Conservation (phyloP, 2,797 vertebrate genomes). For the Pantherophis vulpinus region DNA sequence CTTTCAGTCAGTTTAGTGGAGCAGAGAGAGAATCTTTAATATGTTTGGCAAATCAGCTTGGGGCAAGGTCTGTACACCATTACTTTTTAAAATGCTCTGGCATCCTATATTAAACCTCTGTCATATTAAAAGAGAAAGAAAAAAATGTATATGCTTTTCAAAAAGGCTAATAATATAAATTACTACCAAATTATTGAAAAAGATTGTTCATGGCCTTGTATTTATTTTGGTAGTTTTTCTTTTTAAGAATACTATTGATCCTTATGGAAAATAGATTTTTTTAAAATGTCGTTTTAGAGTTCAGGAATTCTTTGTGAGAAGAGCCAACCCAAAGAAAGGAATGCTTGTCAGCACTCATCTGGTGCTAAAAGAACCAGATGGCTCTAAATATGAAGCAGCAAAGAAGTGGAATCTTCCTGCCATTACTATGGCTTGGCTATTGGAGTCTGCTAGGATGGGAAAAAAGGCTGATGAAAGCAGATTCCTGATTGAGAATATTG, state of each 20-base stretch:
- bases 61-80: constrained; percentile 80
- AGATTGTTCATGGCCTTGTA: background rate
- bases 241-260: background rate
- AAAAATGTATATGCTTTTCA: background rate
- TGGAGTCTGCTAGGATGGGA: constrained; percentile 84
- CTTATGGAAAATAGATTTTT: background rate
- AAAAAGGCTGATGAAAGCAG: constrained; percentile 78
- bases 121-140: background rate
- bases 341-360: constrained; percentile 95
- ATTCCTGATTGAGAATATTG: constrained; percentile 81
- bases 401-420: constrained; percentile 94
- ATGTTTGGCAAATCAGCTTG: constrained; percentile 85
- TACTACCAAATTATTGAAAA: background rate
- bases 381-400: constrained; percentile 93
- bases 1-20: constrained; percentile 93
- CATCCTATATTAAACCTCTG: background rate
- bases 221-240: background rate
- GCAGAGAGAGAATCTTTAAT: constrained; percentile 90
- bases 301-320: constrained; percentile 95
- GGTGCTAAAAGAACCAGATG: constrained; percentile 82
- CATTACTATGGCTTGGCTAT: constrained; percentile 86
- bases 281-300: constrained; percentile 74
- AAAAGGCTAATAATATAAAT: background rate
- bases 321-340: constrained; percentile 85
- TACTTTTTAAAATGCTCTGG: background rate